A percentile compares a stretch with the other conserved stretches of the same genome.
Conservation (phyloP, 2,113 vertebrate genomes). For the Urocitellus parryii region DNA sequence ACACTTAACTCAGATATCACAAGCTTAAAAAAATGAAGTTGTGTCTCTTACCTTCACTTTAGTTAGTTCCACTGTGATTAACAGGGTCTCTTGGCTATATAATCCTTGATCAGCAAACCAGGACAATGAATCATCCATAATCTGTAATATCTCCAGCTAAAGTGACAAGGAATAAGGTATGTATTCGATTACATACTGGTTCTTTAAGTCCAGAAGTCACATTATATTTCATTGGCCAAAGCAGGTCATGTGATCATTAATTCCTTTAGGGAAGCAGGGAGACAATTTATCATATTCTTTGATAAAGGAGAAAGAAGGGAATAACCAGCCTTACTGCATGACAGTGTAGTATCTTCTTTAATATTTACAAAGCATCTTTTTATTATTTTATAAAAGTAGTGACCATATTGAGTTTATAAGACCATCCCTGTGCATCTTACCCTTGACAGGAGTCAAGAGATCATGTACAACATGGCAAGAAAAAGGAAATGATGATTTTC, state of each 20-base stretch:
- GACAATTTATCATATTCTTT: background rate
- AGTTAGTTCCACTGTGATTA: accelerated
- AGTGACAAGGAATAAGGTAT: background rate
- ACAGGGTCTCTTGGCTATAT: background rate
- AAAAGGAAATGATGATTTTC: background rate
- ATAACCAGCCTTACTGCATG: no score
- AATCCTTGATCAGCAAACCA: background rate
- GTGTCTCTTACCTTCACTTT: background rate
- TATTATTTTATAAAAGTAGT: background rate
- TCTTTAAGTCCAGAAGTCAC: background rate
- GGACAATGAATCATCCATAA: no score
- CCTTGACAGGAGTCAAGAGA: background rate
- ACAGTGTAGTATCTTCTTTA: background rate
- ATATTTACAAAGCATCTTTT: background rate
- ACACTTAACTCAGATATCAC: background rate
- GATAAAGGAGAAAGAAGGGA: background rate
- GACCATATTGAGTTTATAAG: background rate
- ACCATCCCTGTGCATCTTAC: background rate
- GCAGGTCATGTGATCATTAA: background rate
- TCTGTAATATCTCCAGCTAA: background rate
- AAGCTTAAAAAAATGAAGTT: background rate
- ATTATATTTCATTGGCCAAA: background rate
- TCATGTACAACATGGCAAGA: background rate
- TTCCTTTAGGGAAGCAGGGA: background rate
- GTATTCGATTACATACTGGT: background rate